Conservation (phyloP, 2,888 invertebrate genomes). For the Yponomeuta sedellus region DNA sequence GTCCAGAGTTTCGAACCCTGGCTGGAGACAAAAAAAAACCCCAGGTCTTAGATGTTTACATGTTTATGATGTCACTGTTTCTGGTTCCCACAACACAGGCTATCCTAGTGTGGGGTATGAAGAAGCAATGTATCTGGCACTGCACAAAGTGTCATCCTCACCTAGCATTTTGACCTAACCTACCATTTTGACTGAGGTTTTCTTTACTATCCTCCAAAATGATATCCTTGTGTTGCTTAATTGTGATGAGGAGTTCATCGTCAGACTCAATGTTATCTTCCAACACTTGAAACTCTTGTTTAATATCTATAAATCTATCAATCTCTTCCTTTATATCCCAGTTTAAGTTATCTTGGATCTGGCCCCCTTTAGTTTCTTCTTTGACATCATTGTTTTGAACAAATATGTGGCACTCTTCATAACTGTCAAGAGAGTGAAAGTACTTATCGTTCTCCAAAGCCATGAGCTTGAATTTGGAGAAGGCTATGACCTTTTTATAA, state of each 20-base stretch:
- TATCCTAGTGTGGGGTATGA: too few relatives aligned
- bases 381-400: neutral
- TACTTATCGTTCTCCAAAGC: slow-evolving; percentile 48
- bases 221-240: slow-evolving; percentile 21
- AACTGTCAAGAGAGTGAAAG: slow-evolving; percentile 28
- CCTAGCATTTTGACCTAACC: neutral
- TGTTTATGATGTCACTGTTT: too few relatives aligned
- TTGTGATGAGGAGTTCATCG: slow-evolving; percentile 49
- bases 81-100: too few relatives aligned
- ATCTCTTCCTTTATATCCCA: slow-evolving; percentile 17
- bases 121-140: too few relatives aligned
- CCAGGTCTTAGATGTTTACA: too few relatives aligned
- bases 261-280: slow-evolving; percentile 37
- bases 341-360: slow-evolving; percentile 24
- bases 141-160: too few relatives aligned
- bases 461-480: slow-evolving; percentile 49
- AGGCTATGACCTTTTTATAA: slow-evolving; percentile 44
- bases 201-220: slow-evolving; percentile 36
- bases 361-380: slow-evolving; percentile 17
- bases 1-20: too few relatives aligned
- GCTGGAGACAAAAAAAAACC: too few relatives aligned
- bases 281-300: slow-evolving; percentile 17
- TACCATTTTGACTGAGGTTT: neutral
- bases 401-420: slow-evolving; percentile 4
- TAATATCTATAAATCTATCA: neutral